A percentile compares a stretch with the other conserved stretches of the same genome.
Conservation (phyloP, 2,113 vertebrate genomes). For the Peromyscus leucopus region DNA sequence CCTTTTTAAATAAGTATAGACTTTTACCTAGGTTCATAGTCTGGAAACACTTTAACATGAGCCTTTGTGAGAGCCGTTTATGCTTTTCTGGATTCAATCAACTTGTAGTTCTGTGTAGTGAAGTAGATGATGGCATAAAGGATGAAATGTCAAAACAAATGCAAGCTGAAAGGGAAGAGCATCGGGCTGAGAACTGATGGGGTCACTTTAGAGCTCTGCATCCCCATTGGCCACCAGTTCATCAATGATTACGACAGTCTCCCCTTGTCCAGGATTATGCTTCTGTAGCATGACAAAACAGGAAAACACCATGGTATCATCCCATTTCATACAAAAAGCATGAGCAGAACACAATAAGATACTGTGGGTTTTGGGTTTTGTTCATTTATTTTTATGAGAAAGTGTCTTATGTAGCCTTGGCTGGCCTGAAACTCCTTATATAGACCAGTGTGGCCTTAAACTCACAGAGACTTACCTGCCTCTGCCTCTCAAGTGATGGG, state of each 20-base stretch:
- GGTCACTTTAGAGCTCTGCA: not conserved
- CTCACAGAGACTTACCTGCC: not conserved
- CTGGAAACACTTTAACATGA: conserved; percentile 35
- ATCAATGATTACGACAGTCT: too few species aligned
- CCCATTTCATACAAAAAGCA: not conserved
- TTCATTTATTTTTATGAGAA: not conserved
- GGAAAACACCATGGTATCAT: not conserved
- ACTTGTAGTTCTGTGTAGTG: not conserved
- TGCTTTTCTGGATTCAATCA: not conserved
- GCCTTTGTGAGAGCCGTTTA: not conserved
- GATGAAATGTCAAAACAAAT: not conserved
- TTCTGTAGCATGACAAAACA: not conserved
- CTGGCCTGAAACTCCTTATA: too few species aligned
- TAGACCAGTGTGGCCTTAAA: not conserved
- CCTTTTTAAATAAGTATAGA: not conserved
- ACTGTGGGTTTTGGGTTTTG: not conserved
- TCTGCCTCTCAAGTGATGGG: not conserved
- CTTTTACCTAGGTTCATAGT: not conserved
- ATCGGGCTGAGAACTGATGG: not conserved
- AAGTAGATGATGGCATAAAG: not conserved
- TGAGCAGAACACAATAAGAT: not conserved
- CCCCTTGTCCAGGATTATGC: not conserved
- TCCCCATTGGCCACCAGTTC: not conserved
- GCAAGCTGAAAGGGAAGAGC: not conserved
- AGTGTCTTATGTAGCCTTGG: not conserved